phyloP scores from a whole-genome alignment of 2,113 vertebrate genomes.

The Strigops habroptila region DNA sequence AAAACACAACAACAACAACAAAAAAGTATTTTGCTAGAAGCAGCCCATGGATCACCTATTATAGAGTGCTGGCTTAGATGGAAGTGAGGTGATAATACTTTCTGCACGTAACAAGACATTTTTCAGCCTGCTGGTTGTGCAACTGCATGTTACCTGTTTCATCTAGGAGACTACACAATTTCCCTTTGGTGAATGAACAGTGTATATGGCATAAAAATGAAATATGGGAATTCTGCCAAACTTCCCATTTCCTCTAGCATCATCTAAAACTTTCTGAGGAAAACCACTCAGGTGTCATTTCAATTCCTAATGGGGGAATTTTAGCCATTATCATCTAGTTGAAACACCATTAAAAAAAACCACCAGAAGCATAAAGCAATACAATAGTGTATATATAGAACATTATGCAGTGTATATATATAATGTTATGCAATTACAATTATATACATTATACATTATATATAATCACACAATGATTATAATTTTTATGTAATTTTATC shows the following conservation, averaged over 20 bases:
- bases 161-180: too few relatives aligned
- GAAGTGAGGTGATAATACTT: not conserved
- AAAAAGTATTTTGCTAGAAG: not conserved
- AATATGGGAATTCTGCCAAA: not conserved
- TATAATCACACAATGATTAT: accelerated
- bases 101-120: not conserved
- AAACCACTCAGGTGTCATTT: not conserved
- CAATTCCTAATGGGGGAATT: not conserved
- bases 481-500: not conserved
- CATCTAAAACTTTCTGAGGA: not conserved
- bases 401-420: not conserved
- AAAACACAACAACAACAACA: not conserved
- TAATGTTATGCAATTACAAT: not conserved
- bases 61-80: not conserved
- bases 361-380: not conserved
- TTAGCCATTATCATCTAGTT: not conserved
- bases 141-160: not conserved
- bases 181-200: not conserved
- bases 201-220: accelerated
- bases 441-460: too few relatives aligned
- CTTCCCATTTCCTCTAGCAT: not conserved
- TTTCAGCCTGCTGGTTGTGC: not conserved
- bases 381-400: too few relatives aligned
- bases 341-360: not conserved
- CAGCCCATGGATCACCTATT: not conserved